These are phyloP conservation scores for Pseudococcus viburni DNA, from an alignment of 2,888 invertebrate species.

Conservation along the genomic window DNA sequence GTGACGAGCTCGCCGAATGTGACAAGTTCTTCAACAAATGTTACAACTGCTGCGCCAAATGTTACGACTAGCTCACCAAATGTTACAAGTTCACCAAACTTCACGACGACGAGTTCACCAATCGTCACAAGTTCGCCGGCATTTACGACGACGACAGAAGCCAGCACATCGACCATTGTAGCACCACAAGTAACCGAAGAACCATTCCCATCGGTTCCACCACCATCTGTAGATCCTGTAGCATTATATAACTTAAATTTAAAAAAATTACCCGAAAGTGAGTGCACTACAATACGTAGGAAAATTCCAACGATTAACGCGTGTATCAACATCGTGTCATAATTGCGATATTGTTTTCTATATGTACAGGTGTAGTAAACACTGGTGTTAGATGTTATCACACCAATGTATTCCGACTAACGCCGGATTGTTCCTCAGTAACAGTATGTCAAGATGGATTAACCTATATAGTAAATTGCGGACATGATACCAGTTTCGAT, in stretches of 20 bases:
- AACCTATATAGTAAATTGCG: conserved; percentile 72
- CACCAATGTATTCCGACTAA: conserved; percentile 70
- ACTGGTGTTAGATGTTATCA: conserved; percentile 70
- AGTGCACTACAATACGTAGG: conserved; percentile 27
- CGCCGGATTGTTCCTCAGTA: conserved; percentile 71
- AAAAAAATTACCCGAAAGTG: conserved; percentile 68
- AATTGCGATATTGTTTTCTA: background rate
- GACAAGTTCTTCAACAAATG: conserved; percentile 1
- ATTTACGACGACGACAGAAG: conserved; percentile 59
- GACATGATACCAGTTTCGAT: conserved; percentile 71
- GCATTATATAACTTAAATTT: conserved; percentile 67
- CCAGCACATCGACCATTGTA: conserved; percentile 65
- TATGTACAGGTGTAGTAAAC: conserved; percentile 70
- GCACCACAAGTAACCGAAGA: conserved; percentile 59
- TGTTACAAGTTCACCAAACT: background rate
- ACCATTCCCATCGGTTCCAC: conserved; percentile 19
- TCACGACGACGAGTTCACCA: conserved; percentile 61
- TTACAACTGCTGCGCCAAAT: conserved; percentile 2
- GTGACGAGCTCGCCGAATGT: conserved; percentile 20
- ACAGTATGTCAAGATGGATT: conserved; percentile 71
- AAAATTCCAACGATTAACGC: background rate
- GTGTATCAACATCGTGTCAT: background rate
- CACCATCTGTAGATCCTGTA: conserved; percentile 68
- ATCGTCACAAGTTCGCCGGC: conserved; percentile 47
- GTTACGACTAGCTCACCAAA: conserved; percentile 53